Evolutionary conservation across 2,113 vertebrate species (phyloP).

Genomic region (Tamias sibiricus): DNA sequence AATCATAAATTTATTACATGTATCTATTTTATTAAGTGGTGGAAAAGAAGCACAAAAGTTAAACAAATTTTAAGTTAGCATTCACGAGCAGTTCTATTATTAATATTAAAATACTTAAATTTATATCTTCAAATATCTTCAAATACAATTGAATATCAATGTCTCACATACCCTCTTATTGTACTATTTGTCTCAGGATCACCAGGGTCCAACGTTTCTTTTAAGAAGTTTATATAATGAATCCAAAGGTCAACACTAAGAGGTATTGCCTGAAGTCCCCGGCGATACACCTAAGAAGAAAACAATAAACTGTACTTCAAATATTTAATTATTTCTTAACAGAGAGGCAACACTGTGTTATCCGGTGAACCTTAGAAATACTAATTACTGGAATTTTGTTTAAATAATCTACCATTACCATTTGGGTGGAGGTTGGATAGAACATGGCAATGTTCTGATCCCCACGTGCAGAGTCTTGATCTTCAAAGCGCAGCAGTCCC

Average conservation of each 20-base stretch:
- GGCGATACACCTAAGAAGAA: slow-evolving; percentile 95
- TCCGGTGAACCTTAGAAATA: slow-evolving; percentile 93
- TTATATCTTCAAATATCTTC: slow-evolving; percentile 30
- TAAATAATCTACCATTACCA: slow-evolving; percentile 96
- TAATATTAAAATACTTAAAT: slow-evolving; percentile 18
- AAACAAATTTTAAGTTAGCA: slow-evolving; percentile 33
- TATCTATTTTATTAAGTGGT: neutral
- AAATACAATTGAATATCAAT: neutral
- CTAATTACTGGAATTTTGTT: slow-evolving; percentile 92
- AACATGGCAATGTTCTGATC: slow-evolving; percentile 95
- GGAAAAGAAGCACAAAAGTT: neutral
- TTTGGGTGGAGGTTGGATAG: slow-evolving; percentile 94
- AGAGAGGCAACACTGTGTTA: slow-evolving; percentile 91
- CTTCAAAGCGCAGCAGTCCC: slow-evolving; percentile 93
- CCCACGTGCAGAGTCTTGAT: slow-evolving; percentile 94
- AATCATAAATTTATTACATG: slow-evolving; percentile 18
- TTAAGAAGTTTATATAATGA: slow-evolving; percentile 98
- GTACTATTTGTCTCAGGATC: slow-evolving; percentile 93
- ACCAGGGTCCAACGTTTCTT: slow-evolving; percentile 94
- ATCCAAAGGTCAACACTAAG: slow-evolving; percentile 99
- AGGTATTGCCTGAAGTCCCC: slow-evolving; percentile 98
- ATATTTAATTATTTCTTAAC: slow-evolving; percentile 83
- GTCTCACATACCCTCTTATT: slow-evolving; percentile 93
- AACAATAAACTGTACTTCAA: slow-evolving; percentile 86
- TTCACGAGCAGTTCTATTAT: slow-evolving; percentile 22